Percentiles rank a stretch among this genome's conserved stretches.
phyloP scores from a whole-genome alignment of 2,888 invertebrate genomes.

The Podotricha telesiphe region DNA sequence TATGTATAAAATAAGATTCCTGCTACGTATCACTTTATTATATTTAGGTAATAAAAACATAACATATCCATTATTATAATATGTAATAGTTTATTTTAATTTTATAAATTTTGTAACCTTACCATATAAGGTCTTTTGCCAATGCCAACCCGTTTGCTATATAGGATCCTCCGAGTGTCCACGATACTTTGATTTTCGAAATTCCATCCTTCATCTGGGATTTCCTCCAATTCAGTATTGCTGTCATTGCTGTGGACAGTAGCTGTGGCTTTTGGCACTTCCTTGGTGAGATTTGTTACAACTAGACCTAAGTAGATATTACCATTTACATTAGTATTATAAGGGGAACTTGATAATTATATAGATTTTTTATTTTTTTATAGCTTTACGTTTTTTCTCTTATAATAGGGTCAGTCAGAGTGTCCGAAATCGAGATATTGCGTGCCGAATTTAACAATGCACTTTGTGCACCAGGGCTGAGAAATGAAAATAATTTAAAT shows the following conservation, averaged over 20 bases:
- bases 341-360: neutral
- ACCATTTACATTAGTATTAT: neutral
- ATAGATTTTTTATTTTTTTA: no score
- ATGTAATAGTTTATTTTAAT: no score
- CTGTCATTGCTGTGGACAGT: constrained; percentile 16
- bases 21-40: no score
- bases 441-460: no score
- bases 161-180: constrained; percentile 71
- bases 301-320: constrained; percentile 36
- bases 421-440: no score
- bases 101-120: constrained; percentile 39
- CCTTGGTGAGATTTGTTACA: constrained; percentile 39
- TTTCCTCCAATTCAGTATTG: constrained; percentile 49
- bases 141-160: constrained; percentile 61
- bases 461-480: no score
- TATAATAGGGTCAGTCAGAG: no score
- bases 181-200: constrained; percentile 66
- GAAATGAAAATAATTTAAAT: no score
- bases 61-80: no score
- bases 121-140: constrained; percentile 76
- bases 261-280: constrained; percentile 22
- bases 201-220: constrained; percentile 69
- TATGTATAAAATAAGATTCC: no score
- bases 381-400: no score
- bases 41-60: no score